A percentile compares a stretch with the other conserved stretches of the same genome.
These are phyloP conservation scores for Leptopilina myrica DNA, from an alignment of 2,888 invertebrate genomes.

Conservation along the genomic window DNA sequence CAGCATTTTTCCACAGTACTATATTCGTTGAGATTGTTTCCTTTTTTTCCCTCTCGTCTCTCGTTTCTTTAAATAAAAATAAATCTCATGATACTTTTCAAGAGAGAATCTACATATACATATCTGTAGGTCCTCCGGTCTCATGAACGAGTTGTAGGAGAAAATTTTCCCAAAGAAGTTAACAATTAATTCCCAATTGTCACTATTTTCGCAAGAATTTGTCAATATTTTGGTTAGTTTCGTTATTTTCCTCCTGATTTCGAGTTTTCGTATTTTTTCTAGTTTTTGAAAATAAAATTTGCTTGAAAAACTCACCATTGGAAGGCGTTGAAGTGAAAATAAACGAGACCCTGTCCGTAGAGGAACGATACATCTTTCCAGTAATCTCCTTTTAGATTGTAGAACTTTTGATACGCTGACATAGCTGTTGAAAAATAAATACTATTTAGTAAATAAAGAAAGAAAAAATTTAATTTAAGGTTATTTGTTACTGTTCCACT, in stretches of 20 bases:
- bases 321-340: slow-evolving; percentile 97
- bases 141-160: not conserved
- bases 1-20: slow-evolving; percentile 62
- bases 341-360: slow-evolving; percentile 96
- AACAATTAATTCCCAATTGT: no score
- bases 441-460: not conserved
- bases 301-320: slow-evolving; percentile 88
- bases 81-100: not conserved
- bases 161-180: not conserved
- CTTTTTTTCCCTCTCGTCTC: slow-evolving; percentile 39
- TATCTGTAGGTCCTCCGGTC: not conserved
- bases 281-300: no score
- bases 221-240: no score
- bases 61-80: not conserved
- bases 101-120: not conserved
- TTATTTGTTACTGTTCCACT: no score
- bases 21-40: slow-evolving; percentile 46
- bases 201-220: no score
- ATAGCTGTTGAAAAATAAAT: slow-evolving; percentile 84
- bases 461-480: no score
- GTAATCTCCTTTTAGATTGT: slow-evolving; percentile 85
- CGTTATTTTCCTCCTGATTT: no score
- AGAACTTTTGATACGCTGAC: slow-evolving; percentile 97
- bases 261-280: no score
- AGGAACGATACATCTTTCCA: slow-evolving; percentile 95